Evolutionary conservation across 2,113 vertebrate species (phyloP).

Genomic region (Rhabdornis inornatus): DNA sequence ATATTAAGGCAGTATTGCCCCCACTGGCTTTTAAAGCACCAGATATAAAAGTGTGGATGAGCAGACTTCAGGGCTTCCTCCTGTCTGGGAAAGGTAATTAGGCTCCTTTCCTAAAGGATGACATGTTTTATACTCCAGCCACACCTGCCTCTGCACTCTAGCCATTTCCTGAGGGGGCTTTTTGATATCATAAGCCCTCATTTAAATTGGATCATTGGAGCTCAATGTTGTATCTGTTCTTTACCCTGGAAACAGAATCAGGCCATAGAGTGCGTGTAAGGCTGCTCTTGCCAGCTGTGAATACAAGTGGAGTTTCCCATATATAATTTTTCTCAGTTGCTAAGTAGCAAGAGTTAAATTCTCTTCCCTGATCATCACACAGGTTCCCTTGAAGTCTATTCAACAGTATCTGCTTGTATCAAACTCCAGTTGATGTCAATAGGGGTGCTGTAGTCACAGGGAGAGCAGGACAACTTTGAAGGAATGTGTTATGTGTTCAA

Average conservation of each 20-base stretch:
- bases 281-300: background rate
- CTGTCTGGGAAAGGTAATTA: background rate
- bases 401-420: slow-evolving; percentile 6
- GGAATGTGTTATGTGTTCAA: background rate
- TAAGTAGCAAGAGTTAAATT: slow-evolving; percentile 44
- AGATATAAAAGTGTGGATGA: background rate
- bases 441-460: slow-evolving; percentile 10
- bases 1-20: background rate
- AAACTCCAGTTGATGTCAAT: slow-evolving; percentile 15
- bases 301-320: background rate
- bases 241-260: background rate
- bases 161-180: background rate
- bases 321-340: background rate
- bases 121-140: background rate
- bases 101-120: background rate
- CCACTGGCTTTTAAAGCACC: background rate
- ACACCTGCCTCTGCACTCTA: background rate
- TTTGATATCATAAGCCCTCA: background rate
- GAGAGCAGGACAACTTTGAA: slow-evolving; percentile 1
- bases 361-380: background rate
- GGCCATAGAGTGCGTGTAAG: background rate
- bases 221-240: background rate
- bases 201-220: background rate
- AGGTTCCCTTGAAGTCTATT: slow-evolving; percentile 18
- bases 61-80: background rate